Base-by-base conservation (phyloP, 2,113 vertebrate genomes). In the Thalassarche chlororhynchos region DNA sequence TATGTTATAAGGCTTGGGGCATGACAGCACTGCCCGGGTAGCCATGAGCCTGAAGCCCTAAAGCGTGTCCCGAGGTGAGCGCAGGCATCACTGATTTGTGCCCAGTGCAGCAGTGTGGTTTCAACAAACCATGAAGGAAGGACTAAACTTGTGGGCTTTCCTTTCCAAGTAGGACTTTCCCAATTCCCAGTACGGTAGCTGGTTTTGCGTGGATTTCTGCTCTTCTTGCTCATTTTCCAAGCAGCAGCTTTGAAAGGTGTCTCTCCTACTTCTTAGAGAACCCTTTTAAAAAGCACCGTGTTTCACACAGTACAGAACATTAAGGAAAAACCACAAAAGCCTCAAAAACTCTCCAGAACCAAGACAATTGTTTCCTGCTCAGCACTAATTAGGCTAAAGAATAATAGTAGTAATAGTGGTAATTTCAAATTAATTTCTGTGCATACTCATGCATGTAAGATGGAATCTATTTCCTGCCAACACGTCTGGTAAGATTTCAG, bases 31-130 rank as follows among this genome's bases (percentile, higher is more conserved):
- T 91, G 34, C 24, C 57, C 0, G 0, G 36, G 51, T 18, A 72
- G 32, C 34, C 4, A 3, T 55, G 57, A 72, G 18, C 24, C 34
- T 40, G 10, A 52, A 49, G 25, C 7, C 12, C 47, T 80, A 49
- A 42, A 55, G 31, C 0, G 0, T 21, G 19, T 84, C 19, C 46
- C 11, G 23, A n/a, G 17, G 18, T 21, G 24, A 91, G 10, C 1
- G 0, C 26, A 55, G 21, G 36, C 34, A 21, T 51, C 71, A 26
- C 28, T 55, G 12, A 8, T 38, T 42, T 29, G 7, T 32, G 17
- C 23, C 14, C 32, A 26, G 24, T 8, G 34, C 49, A 77, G 25
- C 5, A 8, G 5, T 7, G 24, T 60, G 20, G 16, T 61, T 87
- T 57, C 55, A 61, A 0, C 1, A 9, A 65, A 52, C 54, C 1